Evolutionary conservation across 2,888 invertebrate species (phyloP).

Genomic region (Gortyna flavago): DNA sequence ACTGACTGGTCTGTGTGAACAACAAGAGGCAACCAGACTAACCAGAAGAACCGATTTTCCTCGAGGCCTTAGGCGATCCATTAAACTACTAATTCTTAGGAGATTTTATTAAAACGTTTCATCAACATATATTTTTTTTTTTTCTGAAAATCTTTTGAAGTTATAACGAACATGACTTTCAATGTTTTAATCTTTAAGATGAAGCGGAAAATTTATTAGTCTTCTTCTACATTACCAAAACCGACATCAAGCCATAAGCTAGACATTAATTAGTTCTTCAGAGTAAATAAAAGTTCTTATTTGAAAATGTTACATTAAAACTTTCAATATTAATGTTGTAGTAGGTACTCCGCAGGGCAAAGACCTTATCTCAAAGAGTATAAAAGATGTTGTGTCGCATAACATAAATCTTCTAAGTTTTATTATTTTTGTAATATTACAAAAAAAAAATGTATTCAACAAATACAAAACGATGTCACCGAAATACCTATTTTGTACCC

Average conservation of each 20-base stretch:
- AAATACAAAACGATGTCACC: not conserved
- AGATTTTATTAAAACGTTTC: conserved; percentile 44
- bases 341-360: not conserved
- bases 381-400: not conserved
- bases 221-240: not conserved
- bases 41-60: conserved; percentile 39
- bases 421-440: not conserved
- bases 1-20: not conserved
- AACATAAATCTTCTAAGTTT: not conserved
- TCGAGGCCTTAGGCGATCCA: conserved; percentile 8
- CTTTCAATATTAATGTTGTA: not conserved
- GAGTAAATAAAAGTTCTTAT: not conserved
- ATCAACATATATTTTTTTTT: conserved; percentile 25
- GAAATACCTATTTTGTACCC: not conserved
- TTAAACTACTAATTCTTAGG: conserved; percentile 23
- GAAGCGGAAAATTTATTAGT: not conserved
- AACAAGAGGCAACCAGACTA: not conserved
- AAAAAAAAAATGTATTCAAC: not conserved
- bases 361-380: not conserved
- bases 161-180: conserved; percentile 13
- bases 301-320: not conserved
- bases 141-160: not conserved
- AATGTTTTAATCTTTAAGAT: conserved; percentile 7
- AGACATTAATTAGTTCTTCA: not conserved
- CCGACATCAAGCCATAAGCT: not conserved